phyloP scores from a whole-genome alignment of 2,113 vertebrate genomes.

The Bubo scandiacus region DNA sequence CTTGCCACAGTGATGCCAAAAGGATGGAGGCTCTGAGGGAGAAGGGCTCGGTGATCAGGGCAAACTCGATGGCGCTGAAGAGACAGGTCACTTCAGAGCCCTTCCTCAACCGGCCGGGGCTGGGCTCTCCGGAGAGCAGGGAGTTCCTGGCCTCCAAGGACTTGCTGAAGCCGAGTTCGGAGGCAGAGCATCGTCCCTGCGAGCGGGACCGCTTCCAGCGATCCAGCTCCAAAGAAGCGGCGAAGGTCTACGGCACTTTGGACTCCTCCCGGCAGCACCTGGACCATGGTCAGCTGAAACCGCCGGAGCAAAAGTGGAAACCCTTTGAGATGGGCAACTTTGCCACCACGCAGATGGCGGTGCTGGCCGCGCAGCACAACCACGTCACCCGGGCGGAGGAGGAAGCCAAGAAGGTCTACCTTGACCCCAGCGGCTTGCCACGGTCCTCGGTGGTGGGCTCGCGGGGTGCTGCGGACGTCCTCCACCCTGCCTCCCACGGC shows the following conservation, averaged over 20 bases:
- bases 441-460: slow-evolving; percentile 68
- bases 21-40: slow-evolving; percentile 80
- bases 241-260: slow-evolving; percentile 74
- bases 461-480: not conserved
- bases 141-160: slow-evolving; percentile 83
- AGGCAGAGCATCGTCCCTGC: slow-evolving; percentile 74
- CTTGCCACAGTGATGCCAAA: slow-evolving; percentile 76
- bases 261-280: slow-evolving; percentile 74
- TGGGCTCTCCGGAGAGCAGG: slow-evolving; percentile 81
- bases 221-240: slow-evolving; percentile 68
- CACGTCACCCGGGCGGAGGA: slow-evolving; percentile 80
- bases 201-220: slow-evolving; percentile 73
- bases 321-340: slow-evolving; percentile 90
- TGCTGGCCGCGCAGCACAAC: slow-evolving; percentile 88
- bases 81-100: slow-evolving; percentile 74
- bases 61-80: slow-evolving; percentile 82
- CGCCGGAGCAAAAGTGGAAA: slow-evolving; percentile 87
- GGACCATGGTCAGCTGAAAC: slow-evolving; percentile 65
- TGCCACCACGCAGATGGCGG: slow-evolving; percentile 91
- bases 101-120: slow-evolving; percentile 73
- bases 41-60: slow-evolving; percentile 90
- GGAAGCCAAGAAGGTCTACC: slow-evolving; percentile 86
- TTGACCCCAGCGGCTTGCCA: slow-evolving; percentile 79
- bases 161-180: slow-evolving; percentile 76
- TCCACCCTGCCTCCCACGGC: slow-evolving; percentile 59